Conservation (phyloP, 2,797 vertebrate species). For the Hoplostethus atlanticus region DNA sequence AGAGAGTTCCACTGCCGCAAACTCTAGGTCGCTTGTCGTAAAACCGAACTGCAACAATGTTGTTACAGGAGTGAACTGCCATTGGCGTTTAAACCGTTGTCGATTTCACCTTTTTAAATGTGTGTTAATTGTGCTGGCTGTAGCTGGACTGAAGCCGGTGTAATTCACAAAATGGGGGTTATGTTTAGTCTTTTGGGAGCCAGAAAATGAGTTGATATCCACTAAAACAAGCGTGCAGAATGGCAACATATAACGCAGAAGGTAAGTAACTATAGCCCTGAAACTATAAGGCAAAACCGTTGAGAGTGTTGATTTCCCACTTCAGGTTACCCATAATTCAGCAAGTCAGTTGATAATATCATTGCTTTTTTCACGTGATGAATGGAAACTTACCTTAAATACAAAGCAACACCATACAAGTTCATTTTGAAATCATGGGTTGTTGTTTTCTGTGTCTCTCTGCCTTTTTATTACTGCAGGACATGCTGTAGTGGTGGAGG, state of each 20-base stretch:
- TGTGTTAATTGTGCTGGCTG: not conserved
- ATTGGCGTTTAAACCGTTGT: not conserved
- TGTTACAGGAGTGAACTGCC: constrained; percentile 31
- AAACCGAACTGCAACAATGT: constrained; percentile 35
- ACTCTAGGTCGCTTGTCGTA: constrained; percentile 56
- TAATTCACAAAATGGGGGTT: constrained; percentile 7
- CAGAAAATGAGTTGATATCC: constrained; percentile 56
- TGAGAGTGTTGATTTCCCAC: not conserved
- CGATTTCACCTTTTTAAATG: not conserved
- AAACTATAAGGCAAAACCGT: not conserved
- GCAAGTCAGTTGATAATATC: not conserved
- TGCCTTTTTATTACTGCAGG: constrained; percentile 72
- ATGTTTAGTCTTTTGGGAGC: constrained; percentile 1
- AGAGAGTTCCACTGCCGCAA: constrained; percentile 59
- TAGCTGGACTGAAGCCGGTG: not conserved
- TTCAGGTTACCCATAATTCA: not conserved
- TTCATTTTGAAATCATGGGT: not conserved
- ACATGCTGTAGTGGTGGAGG: constrained; percentile 89
- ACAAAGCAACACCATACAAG: not conserved
- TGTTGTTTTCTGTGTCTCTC: constrained; percentile 11
- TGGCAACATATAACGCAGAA: constrained; percentile 82
- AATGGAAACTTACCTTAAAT: not conserved
- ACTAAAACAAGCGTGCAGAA: constrained; percentile 55
- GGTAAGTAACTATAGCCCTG: constrained; percentile 65
- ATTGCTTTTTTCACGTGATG: not conserved